Percentiles rank a stretch among this genome's conserved stretches.
phyloP scores from a whole-genome alignment of 2,797 vertebrate species.

The Myotis vivesi region DNA sequence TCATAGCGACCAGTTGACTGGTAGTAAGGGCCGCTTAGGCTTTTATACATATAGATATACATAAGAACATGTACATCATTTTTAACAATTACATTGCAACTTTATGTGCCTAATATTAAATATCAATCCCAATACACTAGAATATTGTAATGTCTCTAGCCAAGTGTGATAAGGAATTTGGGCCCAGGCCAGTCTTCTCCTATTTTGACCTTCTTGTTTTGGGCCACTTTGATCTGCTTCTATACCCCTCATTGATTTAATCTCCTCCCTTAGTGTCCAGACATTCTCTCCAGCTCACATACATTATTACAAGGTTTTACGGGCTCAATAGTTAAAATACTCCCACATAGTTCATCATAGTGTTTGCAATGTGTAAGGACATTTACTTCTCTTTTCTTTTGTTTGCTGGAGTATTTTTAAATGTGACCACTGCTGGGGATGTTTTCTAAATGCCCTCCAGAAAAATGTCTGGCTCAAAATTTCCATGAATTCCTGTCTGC shows the following conservation, averaged over 20 bases:
- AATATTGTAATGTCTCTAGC: background rate
- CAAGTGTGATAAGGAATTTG: background rate
- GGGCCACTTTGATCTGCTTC: background rate
- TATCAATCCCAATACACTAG: background rate
- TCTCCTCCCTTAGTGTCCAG: background rate
- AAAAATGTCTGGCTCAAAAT: conserved; percentile 57
- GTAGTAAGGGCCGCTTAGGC: accelerated
- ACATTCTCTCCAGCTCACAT: background rate
- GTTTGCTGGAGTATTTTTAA: background rate
- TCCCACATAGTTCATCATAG: background rate
- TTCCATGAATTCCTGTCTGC: conserved; percentile 46
- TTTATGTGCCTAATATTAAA: background rate
- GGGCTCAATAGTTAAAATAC: background rate
- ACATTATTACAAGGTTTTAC: background rate
- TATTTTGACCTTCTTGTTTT: background rate
- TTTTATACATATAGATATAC: too few relatives aligned
- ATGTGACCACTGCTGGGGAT: background rate
- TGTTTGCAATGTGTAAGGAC: background rate
- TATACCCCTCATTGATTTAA: background rate
- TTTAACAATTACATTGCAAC: background rate
- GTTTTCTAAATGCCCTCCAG: conserved; percentile 44
- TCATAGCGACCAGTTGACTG: too few relatives aligned
- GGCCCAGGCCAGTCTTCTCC: background rate
- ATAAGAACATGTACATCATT: background rate
- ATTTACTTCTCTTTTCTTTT: conserved; percentile 5